These are phyloP conservation scores for Charaxes varanes DNA, from an alignment of 1,140 invertebrate species.

Conservation along the genomic window DNA sequence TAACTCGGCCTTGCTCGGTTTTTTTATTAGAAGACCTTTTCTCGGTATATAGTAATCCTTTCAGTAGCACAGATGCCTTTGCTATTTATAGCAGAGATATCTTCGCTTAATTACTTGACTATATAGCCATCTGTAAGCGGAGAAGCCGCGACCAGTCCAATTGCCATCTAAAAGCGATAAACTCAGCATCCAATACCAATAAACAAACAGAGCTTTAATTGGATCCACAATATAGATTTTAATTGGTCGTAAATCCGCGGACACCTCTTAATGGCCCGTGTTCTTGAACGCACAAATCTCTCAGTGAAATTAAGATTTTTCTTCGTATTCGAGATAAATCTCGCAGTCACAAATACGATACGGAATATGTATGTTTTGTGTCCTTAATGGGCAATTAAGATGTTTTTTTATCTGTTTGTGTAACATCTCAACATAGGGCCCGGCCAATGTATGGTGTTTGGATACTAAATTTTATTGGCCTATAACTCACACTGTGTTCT, in stretches of 20 bases:
- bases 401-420: conserved; percentile 20
- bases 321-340: conserved; percentile 25
- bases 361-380: conserved; percentile 17
- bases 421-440: conserved; percentile 13
- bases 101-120: too few relatives aligned
- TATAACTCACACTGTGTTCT: conserved; percentile 11
- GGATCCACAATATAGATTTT: conserved; percentile 62
- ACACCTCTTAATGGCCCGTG: conserved; percentile 38
- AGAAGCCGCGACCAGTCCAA: conserved; percentile 27
- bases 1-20: too few relatives aligned
- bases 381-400: conserved; percentile 27
- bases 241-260: conserved; percentile 60
- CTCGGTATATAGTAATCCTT: too few relatives aligned
- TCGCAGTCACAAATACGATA: conserved; percentile 19
- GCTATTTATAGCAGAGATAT: too few relatives aligned
- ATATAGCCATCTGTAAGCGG: neutral
- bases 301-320: conserved; percentile 46
- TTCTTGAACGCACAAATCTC: conserved; percentile 39
- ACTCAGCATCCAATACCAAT: conserved; percentile 44
- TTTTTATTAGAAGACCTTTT: too few relatives aligned
- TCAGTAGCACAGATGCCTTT: too few relatives aligned
- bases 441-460: conserved; percentile 8
- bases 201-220: conserved; percentile 62
- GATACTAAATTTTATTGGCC: conserved; percentile 14
- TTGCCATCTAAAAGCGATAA: conserved; percentile 38